A percentile compares a stretch with the other conserved stretches of the same genome.
phyloP scores from a whole-genome alignment of 2,113 vertebrate genomes.

The Notechis scutatus region DNA sequence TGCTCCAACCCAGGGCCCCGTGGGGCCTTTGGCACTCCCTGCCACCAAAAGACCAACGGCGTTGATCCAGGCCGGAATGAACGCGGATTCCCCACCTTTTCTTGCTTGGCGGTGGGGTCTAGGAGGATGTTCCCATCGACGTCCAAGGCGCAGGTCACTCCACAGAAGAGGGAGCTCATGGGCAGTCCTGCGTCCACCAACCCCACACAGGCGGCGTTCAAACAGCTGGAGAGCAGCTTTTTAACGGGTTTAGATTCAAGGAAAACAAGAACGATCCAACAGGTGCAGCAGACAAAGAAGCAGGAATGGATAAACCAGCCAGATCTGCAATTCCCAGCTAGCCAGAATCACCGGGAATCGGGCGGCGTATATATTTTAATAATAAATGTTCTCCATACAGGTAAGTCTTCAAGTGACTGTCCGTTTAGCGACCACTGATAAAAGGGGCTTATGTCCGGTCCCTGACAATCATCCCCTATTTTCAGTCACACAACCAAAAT shows the following conservation, averaged over 20 bases:
- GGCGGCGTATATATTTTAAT: too few species aligned
- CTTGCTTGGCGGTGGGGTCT: conserved; percentile 80
- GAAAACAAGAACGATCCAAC: background rate
- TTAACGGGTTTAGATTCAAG: background rate
- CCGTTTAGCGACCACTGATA: too few species aligned
- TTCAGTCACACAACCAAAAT: too few species aligned
- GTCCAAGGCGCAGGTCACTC: conserved; percentile 83
- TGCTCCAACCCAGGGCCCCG: background rate
- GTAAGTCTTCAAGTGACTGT: too few species aligned
- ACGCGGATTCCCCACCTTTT: conserved; percentile 74
- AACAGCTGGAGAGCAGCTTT: conserved; percentile 82
- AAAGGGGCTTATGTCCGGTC: too few species aligned
- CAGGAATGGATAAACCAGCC: too few species aligned
- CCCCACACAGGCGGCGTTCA: conserved; percentile 86
- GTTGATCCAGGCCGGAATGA: too few species aligned
- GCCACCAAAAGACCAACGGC: background rate
- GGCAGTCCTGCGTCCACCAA: conserved; percentile 87
- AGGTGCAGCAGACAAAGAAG: too few species aligned
- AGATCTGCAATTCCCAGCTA: too few species aligned
- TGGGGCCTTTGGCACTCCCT: background rate
- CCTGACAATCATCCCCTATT: too few species aligned
- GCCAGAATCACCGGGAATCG: too few species aligned
- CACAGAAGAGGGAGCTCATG: conserved; percentile 84
- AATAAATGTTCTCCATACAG: too few species aligned
- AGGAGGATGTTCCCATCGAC: conserved; percentile 72